Percentiles rank a stretch among this genome's conserved stretches.
These are phyloP conservation scores for Iguana delicatissima DNA, from an alignment of 2,797 vertebrate genomes.

Conservation along the genomic window DNA sequence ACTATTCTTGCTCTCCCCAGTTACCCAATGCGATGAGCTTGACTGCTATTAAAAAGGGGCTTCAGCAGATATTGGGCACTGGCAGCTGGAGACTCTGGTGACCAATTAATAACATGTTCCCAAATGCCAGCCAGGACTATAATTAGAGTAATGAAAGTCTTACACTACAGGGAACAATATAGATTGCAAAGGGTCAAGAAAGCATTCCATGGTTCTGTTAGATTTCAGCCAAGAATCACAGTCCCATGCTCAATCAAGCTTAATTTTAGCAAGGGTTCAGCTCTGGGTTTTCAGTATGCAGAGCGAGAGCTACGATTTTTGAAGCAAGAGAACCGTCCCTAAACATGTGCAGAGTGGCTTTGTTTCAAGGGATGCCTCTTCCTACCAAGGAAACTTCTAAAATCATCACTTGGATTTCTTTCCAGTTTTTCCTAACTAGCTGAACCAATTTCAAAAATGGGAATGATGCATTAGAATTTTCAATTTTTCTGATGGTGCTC, in stretches of 20 bases:
- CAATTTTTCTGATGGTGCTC: neutral
- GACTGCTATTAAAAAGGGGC: conserved; percentile 19
- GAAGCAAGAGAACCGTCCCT: neutral
- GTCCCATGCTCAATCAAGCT: neutral
- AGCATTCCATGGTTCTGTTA: conserved; percentile 14
- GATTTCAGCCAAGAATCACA: conserved; percentile 23
- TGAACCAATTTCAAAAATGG: neutral
- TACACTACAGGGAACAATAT: conserved; percentile 24
- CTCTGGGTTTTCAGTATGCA: neutral
- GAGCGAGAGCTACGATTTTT: too few relatives aligned
- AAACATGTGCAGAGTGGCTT: neutral
- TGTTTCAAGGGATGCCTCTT: neutral
- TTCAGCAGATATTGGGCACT: conserved; percentile 2
- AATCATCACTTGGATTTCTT: neutral
- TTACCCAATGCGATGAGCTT: neutral
- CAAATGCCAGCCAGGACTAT: conserved; percentile 49
- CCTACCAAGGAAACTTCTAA: too few relatives aligned
- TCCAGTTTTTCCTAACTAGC: neutral
- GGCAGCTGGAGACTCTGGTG: conserved; percentile 39
- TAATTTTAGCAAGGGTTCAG: neutral
- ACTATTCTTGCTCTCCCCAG: conserved; percentile 36
- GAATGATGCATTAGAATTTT: neutral
- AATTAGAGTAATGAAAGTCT: conserved; percentile 49
- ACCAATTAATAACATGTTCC: conserved; percentile 43
- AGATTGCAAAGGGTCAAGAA: conserved; percentile 39